These are phyloP conservation scores for Opisthograptis luteolata DNA, from an alignment of 2,888 invertebrate genomes.

Conservation along the genomic window DNA sequence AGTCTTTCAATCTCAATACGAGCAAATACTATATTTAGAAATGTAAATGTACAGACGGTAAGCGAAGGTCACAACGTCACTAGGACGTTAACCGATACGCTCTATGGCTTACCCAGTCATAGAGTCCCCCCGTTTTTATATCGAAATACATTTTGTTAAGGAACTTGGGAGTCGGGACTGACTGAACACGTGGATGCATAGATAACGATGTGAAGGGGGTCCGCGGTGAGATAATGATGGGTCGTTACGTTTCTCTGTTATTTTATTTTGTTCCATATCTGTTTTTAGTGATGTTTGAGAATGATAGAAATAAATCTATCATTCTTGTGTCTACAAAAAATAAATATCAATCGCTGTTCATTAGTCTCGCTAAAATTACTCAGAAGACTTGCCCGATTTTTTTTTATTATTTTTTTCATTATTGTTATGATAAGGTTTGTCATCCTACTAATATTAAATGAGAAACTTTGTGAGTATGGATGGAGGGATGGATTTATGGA, in stretches of 20 bases:
- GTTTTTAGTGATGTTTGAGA: too few species aligned
- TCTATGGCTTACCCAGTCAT: constrained; percentile 50
- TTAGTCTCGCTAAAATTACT: too few species aligned
- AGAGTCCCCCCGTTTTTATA: constrained; percentile 12
- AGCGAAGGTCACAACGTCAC: constrained; percentile 62
- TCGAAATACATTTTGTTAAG: constrained; percentile 11
- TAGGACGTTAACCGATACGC: constrained; percentile 71
- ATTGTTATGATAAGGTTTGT: too few species aligned
- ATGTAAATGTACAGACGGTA: constrained; percentile 42
- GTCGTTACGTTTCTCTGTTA: constrained; percentile 47
- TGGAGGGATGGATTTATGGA: too few species aligned
- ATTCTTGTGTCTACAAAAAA: too few species aligned
- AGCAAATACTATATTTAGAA: constrained; percentile 39
- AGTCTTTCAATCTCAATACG: constrained; percentile 25
- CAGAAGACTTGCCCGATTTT: too few species aligned
- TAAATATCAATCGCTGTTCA: too few species aligned
- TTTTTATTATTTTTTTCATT: too few species aligned
- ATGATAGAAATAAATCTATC: too few species aligned
- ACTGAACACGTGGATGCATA: constrained; percentile 27
- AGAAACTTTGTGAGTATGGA: too few species aligned
- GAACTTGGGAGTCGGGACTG: constrained; percentile 19
- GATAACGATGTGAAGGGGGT: constrained; percentile 18
- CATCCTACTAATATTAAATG: too few species aligned
- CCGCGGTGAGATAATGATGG: constrained; percentile 15
- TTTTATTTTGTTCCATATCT: constrained; percentile 6